Evolutionary conservation across 2,797 vertebrate genomes (phyloP).

Genomic region (Cynodonichthys magdalenae): DNA sequence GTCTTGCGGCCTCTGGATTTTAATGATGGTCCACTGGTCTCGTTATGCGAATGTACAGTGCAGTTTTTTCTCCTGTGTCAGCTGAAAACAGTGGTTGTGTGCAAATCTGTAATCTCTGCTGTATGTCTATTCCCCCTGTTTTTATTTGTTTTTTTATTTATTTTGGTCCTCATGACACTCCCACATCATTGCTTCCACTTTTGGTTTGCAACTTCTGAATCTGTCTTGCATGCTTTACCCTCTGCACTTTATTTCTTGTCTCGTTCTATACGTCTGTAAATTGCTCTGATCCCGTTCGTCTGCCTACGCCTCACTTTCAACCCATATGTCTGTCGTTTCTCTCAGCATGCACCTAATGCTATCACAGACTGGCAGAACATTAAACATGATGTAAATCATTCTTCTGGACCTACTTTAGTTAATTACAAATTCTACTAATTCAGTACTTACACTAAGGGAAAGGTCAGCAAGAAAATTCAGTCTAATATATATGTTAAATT

Average conservation of each 20-base stretch:
- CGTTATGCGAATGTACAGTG: slow-evolving; percentile 63
- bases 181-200: slow-evolving; percentile 27
- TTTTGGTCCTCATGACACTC: background rate
- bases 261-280: slow-evolving; percentile 21
- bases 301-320: slow-evolving; percentile 29
- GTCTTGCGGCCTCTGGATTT: slow-evolving; percentile 68
- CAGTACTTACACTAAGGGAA: slow-evolving; percentile 1
- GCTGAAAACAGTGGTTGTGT: slow-evolving; percentile 64
- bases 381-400: slow-evolving; percentile 59
- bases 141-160: background rate
- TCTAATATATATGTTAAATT: background rate
- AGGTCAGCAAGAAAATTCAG: background rate
- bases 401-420: slow-evolving; percentile 56
- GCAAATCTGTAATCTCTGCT: slow-evolving; percentile 59
- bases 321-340: slow-evolving; percentile 30
- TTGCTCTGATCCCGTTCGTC: slow-evolving; percentile 21
- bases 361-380: slow-evolving; percentile 44
- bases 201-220: slow-evolving; percentile 12
- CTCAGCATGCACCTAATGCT: slow-evolving; percentile 18
- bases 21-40: slow-evolving; percentile 71
- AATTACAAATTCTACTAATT: slow-evolving; percentile 53
- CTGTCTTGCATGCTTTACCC: background rate
- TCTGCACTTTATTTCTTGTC: slow-evolving; percentile 22
- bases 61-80: slow-evolving; percentile 64
- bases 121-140: slow-evolving; percentile 12